Evolutionary conservation across 2,797 vertebrate genomes (phyloP), one percentile per base, ranked within the genome.

Genomic region (Chelon auratus): DNA sequence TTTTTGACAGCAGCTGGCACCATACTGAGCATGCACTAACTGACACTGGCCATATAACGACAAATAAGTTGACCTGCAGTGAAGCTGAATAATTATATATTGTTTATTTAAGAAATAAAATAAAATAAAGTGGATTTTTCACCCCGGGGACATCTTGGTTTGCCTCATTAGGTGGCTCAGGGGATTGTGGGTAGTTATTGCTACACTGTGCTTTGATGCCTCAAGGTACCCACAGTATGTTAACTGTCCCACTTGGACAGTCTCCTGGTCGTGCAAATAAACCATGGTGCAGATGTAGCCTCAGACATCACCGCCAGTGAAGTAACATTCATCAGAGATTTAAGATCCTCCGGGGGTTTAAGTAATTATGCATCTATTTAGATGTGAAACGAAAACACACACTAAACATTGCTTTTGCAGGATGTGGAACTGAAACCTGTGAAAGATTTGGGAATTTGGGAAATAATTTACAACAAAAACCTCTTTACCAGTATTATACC

Each of bases 211-310:
- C 69, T 68, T 77, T 59, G 50, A 6, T 60, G 85, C 91, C 80
- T 78, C 51, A 52, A 86, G 86, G 75, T 26, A 26, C 24, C 89
- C 76, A 78, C 74, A 87, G 86, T 85, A 83, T 92, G 90, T 64
- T 88, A 58, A 61, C 68, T 72, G 83, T 87, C 87, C 86, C 82
- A 84, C 56, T 86, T 90, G 78, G 82, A 80, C 80, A 33, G 50
- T 33, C 22, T 58, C 62, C 60, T 79, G 84, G 80, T 77, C 75
- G 57, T 73, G 80, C 78, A 84, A 85, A 89, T 67, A 82, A 58
- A 75, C 39, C 12, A 3, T 52, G 59, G 33, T 59, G 58, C 80
- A 83, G 84, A 78, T 75, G 78, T 58, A 37, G 57, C 39, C 39
- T 2, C 69, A 65, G 77, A 33, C 63, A 71, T 81, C 78, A 56